These are phyloP conservation scores for Thermophis baileyi DNA, from an alignment of 2,113 vertebrate species.

Conservation along the genomic window DNA sequence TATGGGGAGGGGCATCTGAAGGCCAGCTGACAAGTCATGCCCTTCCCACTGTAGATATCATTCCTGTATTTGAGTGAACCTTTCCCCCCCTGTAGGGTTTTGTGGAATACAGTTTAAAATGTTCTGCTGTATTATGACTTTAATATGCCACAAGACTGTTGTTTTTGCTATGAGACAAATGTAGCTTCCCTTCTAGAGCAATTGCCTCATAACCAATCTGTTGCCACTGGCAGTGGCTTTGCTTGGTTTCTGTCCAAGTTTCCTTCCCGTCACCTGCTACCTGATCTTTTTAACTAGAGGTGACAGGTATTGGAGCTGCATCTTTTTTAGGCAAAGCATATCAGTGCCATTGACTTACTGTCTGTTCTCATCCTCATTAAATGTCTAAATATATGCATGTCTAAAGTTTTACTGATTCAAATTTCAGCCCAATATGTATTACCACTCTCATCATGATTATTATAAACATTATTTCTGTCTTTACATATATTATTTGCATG, in stretches of 20 bases:
- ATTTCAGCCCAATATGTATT: background rate
- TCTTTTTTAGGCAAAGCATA: background rate
- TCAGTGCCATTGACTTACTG: background rate
- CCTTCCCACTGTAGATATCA: background rate
- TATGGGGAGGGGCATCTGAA: background rate
- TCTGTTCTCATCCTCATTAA: background rate
- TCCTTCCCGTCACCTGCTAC: background rate
- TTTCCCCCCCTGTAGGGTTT: background rate
- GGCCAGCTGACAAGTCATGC: background rate
- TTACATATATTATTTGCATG: background rate
- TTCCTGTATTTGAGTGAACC: background rate
- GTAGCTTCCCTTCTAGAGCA: background rate
- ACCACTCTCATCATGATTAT: background rate
- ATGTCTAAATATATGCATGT: background rate
- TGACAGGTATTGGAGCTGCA: background rate
- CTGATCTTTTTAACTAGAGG: background rate
- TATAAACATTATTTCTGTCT: background rate
- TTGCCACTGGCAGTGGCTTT: background rate
- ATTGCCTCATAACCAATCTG: background rate
- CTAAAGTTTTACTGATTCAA: background rate
- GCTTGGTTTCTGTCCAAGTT: background rate
- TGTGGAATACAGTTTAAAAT: background rate
- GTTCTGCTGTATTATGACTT: background rate
- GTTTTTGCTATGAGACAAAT: background rate
- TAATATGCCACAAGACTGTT: background rate